phyloP scores from a whole-genome alignment of 2,888 invertebrate species.

The Drosophila picticornis region DNA sequence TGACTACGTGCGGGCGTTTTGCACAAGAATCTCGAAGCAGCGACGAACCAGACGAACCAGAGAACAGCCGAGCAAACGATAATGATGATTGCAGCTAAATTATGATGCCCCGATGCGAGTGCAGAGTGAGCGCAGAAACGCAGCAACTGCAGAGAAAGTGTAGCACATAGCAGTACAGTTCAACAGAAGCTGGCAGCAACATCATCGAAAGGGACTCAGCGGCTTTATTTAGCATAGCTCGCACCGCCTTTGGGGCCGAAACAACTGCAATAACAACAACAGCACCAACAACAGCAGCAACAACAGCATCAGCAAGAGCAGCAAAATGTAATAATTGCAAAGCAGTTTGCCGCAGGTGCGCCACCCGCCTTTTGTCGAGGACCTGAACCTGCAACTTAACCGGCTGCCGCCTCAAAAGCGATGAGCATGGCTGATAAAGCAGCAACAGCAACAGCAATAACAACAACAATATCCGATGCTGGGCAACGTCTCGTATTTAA shows the following conservation, averaged over 20 bases:
- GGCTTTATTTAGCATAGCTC: conserved; percentile 64
- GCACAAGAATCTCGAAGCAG: conserved; percentile 55
- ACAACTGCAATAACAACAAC: conserved; percentile 24
- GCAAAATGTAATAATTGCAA: conserved; percentile 79
- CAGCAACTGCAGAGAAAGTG: conserved; percentile 62
- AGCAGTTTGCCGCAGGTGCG: conserved; percentile 80
- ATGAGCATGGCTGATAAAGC: conserved; percentile 78
- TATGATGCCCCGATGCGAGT: conserved; percentile 76
- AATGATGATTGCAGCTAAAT: conserved; percentile 85
- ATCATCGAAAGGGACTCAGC: conserved; percentile 61
- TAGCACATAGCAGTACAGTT: conserved; percentile 56
- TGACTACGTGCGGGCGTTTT: conserved; percentile 79
- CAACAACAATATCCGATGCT: conserved; percentile 66
- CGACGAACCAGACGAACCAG: conserved; percentile 24
- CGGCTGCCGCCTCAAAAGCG: conserved; percentile 66
- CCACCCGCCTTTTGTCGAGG: conserved; percentile 69
- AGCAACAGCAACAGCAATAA: conserved; percentile 54
- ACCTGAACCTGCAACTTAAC: conserved; percentile 51
- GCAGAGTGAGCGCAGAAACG: conserved; percentile 41
- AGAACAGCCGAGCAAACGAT: conserved; percentile 71
- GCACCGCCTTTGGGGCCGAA: conserved; percentile 55
- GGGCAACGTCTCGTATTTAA: conserved; percentile 76
- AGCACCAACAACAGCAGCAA: conserved; percentile 30
- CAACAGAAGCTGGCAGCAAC: conserved; percentile 78
- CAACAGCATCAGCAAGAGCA: conserved; percentile 35